phyloP scores from a whole-genome alignment of 2,797 vertebrate genomes.

The Sebastes jordani region DNA sequence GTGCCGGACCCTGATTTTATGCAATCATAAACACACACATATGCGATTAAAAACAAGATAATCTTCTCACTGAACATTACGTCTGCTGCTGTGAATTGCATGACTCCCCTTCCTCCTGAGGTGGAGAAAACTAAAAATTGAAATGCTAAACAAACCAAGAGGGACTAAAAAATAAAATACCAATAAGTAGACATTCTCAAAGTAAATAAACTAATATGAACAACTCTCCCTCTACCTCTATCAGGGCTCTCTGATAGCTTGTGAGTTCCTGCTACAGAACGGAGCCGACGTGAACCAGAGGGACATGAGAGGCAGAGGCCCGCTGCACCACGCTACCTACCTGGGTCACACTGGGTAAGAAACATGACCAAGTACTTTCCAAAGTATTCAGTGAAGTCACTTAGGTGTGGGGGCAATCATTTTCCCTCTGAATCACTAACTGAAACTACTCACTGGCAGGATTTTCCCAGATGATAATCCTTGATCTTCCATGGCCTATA shows the following conservation, averaged over 20 bases:
- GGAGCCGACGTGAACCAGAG: conserved; percentile 97
- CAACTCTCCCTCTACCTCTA: background rate
- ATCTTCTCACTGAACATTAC: background rate
- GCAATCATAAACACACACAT: no score
- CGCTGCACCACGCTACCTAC: conserved; percentile 93
- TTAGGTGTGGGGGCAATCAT: background rate
- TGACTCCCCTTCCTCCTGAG: background rate
- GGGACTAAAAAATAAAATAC: background rate
- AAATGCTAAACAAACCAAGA: no score
- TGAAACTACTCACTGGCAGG: background rate
- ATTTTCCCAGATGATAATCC: background rate
- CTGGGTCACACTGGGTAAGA: conserved; percentile 93
- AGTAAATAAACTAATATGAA: background rate
- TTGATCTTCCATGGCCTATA: background rate
- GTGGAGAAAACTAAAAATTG: background rate
- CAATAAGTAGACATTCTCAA: background rate
- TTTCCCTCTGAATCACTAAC: background rate
- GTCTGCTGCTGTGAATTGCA: background rate
- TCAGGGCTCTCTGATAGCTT: conserved; percentile 93
- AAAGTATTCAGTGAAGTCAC: no score
- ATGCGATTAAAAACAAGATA: background rate
- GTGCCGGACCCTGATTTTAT: background rate
- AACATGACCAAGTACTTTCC: no score
- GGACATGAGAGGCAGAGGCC: conserved; percentile 89
- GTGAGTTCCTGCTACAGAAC: conserved; percentile 97